Conservation (phyloP, 2,888 invertebrate species). For the Pammene aurita region DNA sequence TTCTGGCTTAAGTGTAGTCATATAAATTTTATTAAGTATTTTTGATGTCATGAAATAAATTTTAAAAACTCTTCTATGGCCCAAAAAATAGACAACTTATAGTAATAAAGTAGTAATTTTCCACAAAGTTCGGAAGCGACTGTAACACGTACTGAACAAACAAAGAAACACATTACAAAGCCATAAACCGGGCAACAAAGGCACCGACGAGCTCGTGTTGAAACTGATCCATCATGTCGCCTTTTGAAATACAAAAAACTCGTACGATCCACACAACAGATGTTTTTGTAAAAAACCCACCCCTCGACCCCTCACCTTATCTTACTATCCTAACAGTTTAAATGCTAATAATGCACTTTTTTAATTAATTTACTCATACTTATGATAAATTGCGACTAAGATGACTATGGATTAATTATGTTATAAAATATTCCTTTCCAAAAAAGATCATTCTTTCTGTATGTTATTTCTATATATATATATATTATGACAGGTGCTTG, state of each 20-base stretch:
- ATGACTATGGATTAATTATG: conserved; percentile 30
- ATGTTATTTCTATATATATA: not conserved
- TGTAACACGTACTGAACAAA: conserved; percentile 78
- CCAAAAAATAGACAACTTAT: conserved; percentile 29
- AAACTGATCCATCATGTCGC: conserved; percentile 84
- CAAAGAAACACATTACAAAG: conserved; percentile 82
- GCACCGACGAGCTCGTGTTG: conserved; percentile 80
- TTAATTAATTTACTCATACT: conserved; percentile 31
- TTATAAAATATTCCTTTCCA: conserved; percentile 25
- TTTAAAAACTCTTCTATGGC: not conserved
- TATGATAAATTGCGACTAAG: conserved; percentile 32
- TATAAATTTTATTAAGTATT: no score
- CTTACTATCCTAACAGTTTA: conserved; percentile 71
- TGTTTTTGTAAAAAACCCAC: conserved; percentile 77
- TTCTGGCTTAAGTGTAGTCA: no score
- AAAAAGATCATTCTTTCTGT: conserved; percentile 24
- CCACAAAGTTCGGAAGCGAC: conserved; percentile 67
- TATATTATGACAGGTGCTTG: conserved; percentile 33
- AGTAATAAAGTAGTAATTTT: conserved; percentile 51
- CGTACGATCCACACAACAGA: conserved; percentile 79
- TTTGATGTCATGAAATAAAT: not conserved
- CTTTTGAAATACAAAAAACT: conserved; percentile 82
- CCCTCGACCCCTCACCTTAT: conserved; percentile 70
- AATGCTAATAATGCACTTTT: conserved; percentile 75
- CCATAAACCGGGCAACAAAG: conserved; percentile 81